These are phyloP conservation scores for Basileuterus tristriatus DNA, from an alignment of 2,797 vertebrate genomes.

Conservation along the genomic window DNA sequence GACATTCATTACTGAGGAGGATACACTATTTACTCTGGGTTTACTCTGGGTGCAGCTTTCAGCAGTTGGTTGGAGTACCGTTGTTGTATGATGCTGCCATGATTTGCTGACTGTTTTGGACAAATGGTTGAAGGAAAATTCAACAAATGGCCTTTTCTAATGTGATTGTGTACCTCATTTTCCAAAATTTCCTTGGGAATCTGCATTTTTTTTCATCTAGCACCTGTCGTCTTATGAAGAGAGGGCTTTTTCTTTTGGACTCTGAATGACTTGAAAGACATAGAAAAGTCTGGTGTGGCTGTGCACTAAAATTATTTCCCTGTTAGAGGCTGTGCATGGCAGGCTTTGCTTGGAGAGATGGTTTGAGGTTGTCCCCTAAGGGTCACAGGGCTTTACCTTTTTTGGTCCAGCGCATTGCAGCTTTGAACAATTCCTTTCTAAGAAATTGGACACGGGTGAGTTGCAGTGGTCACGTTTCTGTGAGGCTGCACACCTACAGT, in stretches of 20 bases:
- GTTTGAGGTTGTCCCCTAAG: neutral
- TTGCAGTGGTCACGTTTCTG: fast-evolving
- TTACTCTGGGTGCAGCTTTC: neutral
- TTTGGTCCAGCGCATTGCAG: neutral
- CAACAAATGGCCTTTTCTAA: neutral
- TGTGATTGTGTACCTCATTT: neutral
- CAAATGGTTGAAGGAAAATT: neutral
- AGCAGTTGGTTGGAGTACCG: neutral
- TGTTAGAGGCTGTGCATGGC: neutral
- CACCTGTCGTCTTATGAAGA: neutral
- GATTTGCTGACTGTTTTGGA: neutral
- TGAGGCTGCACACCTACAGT: neutral
- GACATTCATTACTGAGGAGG: neutral
- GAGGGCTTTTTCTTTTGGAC: neutral
- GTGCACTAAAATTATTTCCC: neutral
- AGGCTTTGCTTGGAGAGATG: neutral
- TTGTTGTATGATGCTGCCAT: neutral
- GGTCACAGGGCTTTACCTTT: neutral
- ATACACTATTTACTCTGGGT: neutral
- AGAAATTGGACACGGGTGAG: neutral
- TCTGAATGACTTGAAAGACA: fast-evolving
- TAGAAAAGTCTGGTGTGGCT: neutral
- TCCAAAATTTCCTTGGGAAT: neutral
- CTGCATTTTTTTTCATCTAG: neutral
- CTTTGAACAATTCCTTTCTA: neutral